Conservation (phyloP, 2,888 invertebrate species). For the Octodonta nipae region DNA sequence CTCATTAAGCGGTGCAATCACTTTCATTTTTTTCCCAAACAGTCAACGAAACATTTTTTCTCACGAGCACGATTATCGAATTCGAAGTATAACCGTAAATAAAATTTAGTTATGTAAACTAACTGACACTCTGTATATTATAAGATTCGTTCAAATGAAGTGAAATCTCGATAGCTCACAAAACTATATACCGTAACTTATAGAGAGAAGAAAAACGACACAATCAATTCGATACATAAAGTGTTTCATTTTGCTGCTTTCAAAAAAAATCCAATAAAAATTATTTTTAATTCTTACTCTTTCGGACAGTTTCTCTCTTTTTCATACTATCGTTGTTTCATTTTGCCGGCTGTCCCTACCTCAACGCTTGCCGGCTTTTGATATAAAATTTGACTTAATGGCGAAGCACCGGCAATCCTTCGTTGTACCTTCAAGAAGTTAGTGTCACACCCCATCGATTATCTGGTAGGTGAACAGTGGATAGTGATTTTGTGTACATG, state of each 20-base stretch:
- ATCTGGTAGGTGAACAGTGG: slow-evolving; percentile 19
- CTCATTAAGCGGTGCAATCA: no score
- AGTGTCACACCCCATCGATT: slow-evolving; percentile 16
- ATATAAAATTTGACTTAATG: slow-evolving; percentile 21
- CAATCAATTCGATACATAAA: slow-evolving; percentile 27
- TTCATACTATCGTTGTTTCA: slow-evolving; percentile 17
- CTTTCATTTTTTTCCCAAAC: no score
- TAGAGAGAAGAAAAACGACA: slow-evolving; percentile 15
- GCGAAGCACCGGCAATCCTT: slow-evolving; percentile 17
- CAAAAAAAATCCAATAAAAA: slow-evolving; percentile 22
- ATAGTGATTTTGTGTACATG: slow-evolving; percentile 3
- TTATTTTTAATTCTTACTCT: slow-evolving; percentile 18
- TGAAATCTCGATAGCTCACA: background rate
- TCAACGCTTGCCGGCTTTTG: slow-evolving; percentile 6
- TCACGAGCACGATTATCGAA: no score
- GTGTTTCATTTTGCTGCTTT: slow-evolving; percentile 23
- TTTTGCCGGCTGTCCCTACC: slow-evolving; percentile 10
- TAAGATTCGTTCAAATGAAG: no score
- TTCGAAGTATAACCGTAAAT: no score
- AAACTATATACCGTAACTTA: slow-evolving; percentile 1
- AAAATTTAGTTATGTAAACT: no score
- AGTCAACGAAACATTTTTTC: no score
- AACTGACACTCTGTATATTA: no score
- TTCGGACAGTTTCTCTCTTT: slow-evolving; percentile 23
- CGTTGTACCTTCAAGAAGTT: slow-evolving; percentile 13